phyloP scores from a whole-genome alignment of 2,797 vertebrate genomes.

The Gila robusta region DNA sequence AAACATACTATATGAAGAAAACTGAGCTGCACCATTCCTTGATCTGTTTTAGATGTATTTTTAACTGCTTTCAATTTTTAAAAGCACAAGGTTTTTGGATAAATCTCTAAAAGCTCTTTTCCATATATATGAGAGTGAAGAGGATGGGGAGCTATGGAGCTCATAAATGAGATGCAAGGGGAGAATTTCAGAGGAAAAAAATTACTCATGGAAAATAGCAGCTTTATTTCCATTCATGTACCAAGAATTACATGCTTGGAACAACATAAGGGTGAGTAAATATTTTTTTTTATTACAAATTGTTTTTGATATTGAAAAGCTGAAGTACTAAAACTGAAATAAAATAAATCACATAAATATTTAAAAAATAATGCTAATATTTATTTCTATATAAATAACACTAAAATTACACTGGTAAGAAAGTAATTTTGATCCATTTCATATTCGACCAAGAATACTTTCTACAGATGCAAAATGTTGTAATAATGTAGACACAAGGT shows the following conservation, averaged over 20 bases:
- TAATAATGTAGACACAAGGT: not conserved
- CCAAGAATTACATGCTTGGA: not conserved
- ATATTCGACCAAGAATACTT: not conserved
- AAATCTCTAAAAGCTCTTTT: not conserved
- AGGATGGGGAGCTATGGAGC: not conserved
- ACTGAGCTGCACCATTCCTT: not conserved
- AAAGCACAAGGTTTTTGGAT: constrained; percentile 13
- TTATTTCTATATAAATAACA: not conserved
- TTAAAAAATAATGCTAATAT: too few species aligned
- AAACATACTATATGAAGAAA: too few species aligned
- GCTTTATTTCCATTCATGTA: not conserved
- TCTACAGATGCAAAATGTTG: not conserved
- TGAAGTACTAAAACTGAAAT: not conserved
- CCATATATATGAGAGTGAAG: not conserved
- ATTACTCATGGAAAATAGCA: not conserved
- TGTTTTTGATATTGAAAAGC: not conserved
- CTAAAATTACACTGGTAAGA: not conserved
- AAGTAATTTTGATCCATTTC: not conserved
- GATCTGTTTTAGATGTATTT: constrained; percentile 26
- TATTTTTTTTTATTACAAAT: too few species aligned
- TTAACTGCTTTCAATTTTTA: constrained; percentile 14
- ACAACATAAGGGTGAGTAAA: not conserved
- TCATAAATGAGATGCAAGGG: not conserved
- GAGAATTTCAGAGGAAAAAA: not conserved
- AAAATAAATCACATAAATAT: not conserved